These are phyloP conservation scores for Tretioscincus oriximinensis DNA, from an alignment of 2,113 vertebrate genomes.

Conservation along the genomic window DNA sequence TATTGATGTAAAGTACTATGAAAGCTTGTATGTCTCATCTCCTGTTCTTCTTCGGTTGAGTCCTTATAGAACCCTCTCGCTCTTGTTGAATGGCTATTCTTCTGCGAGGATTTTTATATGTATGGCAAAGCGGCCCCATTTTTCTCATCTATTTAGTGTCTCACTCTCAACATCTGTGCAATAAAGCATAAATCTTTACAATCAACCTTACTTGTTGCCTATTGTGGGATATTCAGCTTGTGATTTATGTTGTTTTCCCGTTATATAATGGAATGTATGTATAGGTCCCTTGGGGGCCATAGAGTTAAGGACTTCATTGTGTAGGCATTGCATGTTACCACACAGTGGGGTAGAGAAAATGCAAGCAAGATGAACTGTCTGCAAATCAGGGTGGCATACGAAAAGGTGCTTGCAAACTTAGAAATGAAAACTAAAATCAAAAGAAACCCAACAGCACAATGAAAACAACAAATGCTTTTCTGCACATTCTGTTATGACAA, in stretches of 20 bases:
- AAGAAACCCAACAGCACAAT: background rate
- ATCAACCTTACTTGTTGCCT: slow-evolving; percentile 9
- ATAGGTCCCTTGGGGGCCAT: background rate
- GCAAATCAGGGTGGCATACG: background rate
- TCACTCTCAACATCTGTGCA: slow-evolving; percentile 24
- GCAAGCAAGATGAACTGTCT: background rate
- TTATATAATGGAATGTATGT: background rate
- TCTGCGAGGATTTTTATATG: background rate
- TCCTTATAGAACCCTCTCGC: background rate
- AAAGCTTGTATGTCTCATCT: background rate
- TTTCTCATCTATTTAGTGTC: slow-evolving; percentile 5
- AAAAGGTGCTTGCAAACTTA: background rate
- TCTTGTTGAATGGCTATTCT: background rate
- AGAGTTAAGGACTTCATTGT: slow-evolving; percentile 13
- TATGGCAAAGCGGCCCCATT: background rate
- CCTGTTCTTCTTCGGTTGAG: background rate
- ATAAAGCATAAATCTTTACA: slow-evolving; percentile 26
- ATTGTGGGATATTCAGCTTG: background rate
- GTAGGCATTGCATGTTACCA: background rate
- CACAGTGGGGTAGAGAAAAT: background rate
- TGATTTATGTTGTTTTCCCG: slow-evolving; percentile 16
- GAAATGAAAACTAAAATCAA: background rate
- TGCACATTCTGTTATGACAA: too few relatives aligned
- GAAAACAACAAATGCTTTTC: background rate
- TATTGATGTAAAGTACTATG: background rate